phyloP scores from a whole-genome alignment of 2,113 vertebrate genomes.

The Xiphophorus couchianus region DNA sequence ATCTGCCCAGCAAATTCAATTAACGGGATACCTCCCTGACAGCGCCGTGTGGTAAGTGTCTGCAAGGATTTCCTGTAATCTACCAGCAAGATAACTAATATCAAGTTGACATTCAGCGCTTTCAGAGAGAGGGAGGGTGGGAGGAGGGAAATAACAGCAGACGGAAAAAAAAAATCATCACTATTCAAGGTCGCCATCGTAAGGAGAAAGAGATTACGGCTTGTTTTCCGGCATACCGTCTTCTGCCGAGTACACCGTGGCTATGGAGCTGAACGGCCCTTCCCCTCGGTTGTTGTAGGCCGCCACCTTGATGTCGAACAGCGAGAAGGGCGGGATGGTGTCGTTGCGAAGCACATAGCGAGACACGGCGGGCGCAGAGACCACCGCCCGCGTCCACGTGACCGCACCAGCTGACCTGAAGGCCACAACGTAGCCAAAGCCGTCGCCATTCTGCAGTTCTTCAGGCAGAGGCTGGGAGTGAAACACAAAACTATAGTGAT shows the following conservation, averaged over 20 bases:
- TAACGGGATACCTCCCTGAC: conserved; percentile 78
- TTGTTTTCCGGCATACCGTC: conserved; percentile 82
- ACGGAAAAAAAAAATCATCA: conserved; percentile 52
- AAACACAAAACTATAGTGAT: conserved; percentile 87
- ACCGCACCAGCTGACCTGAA: conserved; percentile 86
- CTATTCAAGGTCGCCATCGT: conserved; percentile 72
- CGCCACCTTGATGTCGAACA: conserved; percentile 92
- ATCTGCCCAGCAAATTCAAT: conserved; percentile 82
- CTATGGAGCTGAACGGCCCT: conserved; percentile 91
- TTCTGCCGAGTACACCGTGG: conserved; percentile 90
- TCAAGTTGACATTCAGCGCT: conserved; percentile 72
- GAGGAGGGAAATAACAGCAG: conserved; percentile 30
- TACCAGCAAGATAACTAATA: conserved; percentile 79
- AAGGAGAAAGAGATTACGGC: conserved; percentile 48
- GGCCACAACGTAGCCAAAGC: conserved; percentile 94
- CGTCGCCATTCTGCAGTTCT: conserved; percentile 93
- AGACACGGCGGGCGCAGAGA: conserved; percentile 84
- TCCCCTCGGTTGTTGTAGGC: conserved; percentile 94
- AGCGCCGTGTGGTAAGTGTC: conserved; percentile 73
- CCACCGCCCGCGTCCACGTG: conserved; percentile 91
- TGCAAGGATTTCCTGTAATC: conserved; percentile 80
- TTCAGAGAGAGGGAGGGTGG: conserved; percentile 23
- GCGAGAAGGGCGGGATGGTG: conserved; percentile 89
- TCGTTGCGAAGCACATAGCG: conserved; percentile 91
- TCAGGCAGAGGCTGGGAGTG: conserved; percentile 90